These are phyloP conservation scores for Pitangus sulphuratus DNA, from an alignment of 2,797 vertebrate species.

Conservation along the genomic window DNA sequence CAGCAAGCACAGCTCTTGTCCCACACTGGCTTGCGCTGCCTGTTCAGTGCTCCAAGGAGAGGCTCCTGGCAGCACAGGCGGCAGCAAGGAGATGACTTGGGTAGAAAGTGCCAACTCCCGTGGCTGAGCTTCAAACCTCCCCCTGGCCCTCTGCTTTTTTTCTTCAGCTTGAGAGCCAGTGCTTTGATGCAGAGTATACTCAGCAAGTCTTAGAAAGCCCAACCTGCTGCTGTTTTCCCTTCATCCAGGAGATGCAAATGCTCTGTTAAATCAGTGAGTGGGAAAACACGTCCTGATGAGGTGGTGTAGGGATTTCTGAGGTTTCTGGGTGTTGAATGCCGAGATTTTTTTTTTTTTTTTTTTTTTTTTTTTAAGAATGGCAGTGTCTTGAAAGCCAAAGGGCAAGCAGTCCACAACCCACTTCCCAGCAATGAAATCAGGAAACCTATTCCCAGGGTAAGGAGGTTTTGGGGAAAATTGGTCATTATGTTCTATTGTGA, in stretches of 20 bases:
- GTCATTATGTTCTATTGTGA: not conserved
- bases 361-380: not conserved
- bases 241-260: not conserved
- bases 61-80: not conserved
- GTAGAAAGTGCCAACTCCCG: accelerated
- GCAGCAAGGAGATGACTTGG: not conserved
- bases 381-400: not conserved
- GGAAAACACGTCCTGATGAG: not conserved
- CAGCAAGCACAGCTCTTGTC: not conserved
- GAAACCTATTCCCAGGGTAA: not conserved
- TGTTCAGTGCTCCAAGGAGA: not conserved
- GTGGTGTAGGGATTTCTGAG: not conserved
- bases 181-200: not conserved
- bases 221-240: not conserved
- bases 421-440: not conserved
- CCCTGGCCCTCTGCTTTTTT: not conserved
- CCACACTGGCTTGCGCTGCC: accelerated
- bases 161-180: not conserved
- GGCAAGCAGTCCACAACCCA: accelerated
- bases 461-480: not conserved
- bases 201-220: not conserved
- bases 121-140: accelerated
- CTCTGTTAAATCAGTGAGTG: not conserved
- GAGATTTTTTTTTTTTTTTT: not conserved
- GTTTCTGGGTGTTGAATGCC: not conserved